Conservation (phyloP, 2,888 invertebrate genomes). For the Tetanocera ferruginea region DNA sequence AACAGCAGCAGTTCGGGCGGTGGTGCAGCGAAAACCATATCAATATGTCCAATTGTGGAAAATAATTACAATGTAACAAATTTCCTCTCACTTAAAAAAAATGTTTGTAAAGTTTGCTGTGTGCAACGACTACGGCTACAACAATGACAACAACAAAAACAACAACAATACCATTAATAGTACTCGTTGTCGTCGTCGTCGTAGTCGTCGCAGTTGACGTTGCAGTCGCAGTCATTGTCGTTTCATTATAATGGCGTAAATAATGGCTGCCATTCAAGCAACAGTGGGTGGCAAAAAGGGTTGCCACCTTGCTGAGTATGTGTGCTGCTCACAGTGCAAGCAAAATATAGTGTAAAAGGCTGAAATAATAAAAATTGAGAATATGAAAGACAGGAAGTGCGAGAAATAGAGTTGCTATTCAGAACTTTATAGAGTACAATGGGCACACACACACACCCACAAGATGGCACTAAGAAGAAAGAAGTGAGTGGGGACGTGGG, state of each 20-base stretch:
- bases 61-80: constrained; percentile 71
- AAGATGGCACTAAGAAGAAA: not conserved
- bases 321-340: not conserved
- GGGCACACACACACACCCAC: no score
- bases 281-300: constrained; percentile 14
- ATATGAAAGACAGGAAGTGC: constrained; percentile 34
- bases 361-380: constrained; percentile 22
- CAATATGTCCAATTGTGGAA: constrained; percentile 71
- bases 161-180: not conserved
- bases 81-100: constrained; percentile 66
- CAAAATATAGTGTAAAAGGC: not conserved
- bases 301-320: constrained; percentile 12
- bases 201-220: not conserved
- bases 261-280: constrained; percentile 28
- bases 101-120: constrained; percentile 30
- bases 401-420: constrained; percentile 28
- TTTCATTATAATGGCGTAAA: constrained; percentile 29
- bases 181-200: not conserved
- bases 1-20: constrained; percentile 26
- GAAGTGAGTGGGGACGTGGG: not conserved
- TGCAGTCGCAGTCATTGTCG: constrained; percentile 5
- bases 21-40: constrained; percentile 60
- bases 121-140: not conserved
- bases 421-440: constrained; percentile 14
- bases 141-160: not conserved